A percentile compares a stretch with the other conserved stretches of the same genome.
Evolutionary conservation across 2,888 invertebrate genomes (phyloP).

Genomic region (Perdita meconis): DNA sequence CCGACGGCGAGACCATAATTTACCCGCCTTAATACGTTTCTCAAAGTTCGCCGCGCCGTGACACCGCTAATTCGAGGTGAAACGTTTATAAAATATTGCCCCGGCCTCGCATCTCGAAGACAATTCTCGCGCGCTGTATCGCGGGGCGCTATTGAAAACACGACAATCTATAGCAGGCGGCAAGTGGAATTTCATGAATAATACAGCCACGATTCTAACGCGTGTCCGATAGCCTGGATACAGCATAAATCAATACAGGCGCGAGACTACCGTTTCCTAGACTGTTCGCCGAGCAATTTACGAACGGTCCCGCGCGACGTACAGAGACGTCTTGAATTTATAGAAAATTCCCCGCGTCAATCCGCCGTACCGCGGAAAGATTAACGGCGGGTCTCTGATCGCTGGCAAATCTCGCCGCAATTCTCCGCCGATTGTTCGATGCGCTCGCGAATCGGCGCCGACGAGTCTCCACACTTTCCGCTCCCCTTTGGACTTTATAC

Average conservation of each 20-base stretch:
- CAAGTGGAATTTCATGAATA: constrained; percentile 40
- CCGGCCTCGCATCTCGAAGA: not conserved
- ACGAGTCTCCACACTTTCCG: constrained; percentile 3
- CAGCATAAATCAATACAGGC: constrained; percentile 12
- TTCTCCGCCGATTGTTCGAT: constrained; percentile 20
- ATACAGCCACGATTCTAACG: constrained; percentile 9
- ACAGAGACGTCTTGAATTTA: constrained; percentile 15
- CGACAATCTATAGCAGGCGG: constrained; percentile 15
- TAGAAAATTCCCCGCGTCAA: constrained; percentile 29
- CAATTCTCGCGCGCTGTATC: constrained; percentile 15
- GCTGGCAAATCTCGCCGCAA: constrained; percentile 29
- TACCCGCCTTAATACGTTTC: constrained; percentile 4
- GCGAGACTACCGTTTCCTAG: not conserved
- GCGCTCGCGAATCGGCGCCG: constrained; percentile 6
- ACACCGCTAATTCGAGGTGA: constrained; percentile 12
- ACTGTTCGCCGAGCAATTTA: constrained; percentile 32
- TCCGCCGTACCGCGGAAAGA: not conserved
- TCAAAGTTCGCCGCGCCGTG: constrained; percentile 5
- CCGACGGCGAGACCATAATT: not conserved
- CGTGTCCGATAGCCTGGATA: constrained; percentile 1
- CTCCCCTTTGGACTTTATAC: constrained; percentile 39
- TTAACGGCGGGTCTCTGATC: constrained; percentile 11
- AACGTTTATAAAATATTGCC: not conserved
- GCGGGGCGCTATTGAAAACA: constrained; percentile 23
- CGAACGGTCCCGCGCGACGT: constrained; percentile 2